These are phyloP conservation scores for Paramormyrops kingsleyae DNA, from an alignment of 2,113 vertebrate genomes.

Conservation along the genomic window DNA sequence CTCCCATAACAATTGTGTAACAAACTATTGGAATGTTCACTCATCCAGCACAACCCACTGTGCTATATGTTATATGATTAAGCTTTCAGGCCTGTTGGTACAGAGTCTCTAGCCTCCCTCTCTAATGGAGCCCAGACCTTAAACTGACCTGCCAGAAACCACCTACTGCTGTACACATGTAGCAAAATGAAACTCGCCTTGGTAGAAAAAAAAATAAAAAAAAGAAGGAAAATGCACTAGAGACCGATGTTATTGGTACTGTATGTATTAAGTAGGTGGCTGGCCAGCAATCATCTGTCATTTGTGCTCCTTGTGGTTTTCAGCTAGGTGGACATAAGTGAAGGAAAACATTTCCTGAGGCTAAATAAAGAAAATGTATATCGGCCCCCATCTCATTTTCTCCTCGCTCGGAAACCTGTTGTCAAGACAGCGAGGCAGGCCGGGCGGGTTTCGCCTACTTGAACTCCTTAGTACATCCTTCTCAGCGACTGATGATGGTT, in stretches of 20 bases:
- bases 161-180: background rate
- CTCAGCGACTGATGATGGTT: background rate
- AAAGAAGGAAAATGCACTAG: background rate
- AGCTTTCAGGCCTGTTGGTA: background rate
- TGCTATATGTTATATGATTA: background rate
- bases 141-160: background rate
- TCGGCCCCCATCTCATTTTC: background rate
- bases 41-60: background rate
- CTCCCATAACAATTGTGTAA: slow-evolving; percentile 1
- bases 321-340: background rate
- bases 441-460: background rate
- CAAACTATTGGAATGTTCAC: background rate
- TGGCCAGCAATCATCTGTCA: slow-evolving; percentile 7
- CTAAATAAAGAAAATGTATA: slow-evolving; percentile 11
- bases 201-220: background rate
- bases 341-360: background rate
- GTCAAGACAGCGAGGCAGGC: background rate
- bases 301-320: background rate
- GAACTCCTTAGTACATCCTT: background rate
- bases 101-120: background rate
- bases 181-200: background rate
- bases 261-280: background rate
- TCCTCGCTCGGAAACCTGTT: background rate
- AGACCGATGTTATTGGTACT: background rate
- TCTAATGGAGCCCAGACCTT: background rate